Evolutionary conservation across 2,797 vertebrate genomes (phyloP).

Genomic region (Cygnus olor): DNA sequence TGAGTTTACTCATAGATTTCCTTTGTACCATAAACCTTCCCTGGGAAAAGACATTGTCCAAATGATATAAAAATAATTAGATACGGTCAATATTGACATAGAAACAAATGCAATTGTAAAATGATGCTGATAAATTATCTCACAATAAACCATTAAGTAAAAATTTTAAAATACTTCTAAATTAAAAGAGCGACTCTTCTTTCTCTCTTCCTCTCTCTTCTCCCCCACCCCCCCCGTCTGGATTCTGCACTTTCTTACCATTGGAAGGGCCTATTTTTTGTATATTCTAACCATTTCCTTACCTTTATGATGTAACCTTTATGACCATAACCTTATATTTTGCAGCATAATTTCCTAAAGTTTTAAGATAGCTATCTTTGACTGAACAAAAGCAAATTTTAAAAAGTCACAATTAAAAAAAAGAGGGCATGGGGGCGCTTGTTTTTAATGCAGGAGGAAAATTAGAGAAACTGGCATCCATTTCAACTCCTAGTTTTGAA

Average conservation of each 20-base stretch:
- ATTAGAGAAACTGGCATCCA: neutral
- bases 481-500: neutral
- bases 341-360: neutral
- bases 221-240: neutral
- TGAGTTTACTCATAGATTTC: neutral
- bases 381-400: neutral
- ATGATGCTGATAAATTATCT: neutral
- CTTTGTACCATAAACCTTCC: neutral
- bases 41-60: neutral
- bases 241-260: neutral
- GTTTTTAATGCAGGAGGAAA: neutral
- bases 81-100: neutral
- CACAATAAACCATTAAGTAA: neutral
- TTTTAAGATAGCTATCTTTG: neutral
- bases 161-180: neutral
- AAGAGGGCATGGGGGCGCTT: rapidly evolving
- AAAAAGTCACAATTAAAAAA: neutral
- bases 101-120: neutral
- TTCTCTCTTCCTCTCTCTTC: too few relatives aligned
- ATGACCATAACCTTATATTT: neutral
- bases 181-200: neutral
- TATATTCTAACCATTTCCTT: neutral
- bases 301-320: neutral
- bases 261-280: neutral
- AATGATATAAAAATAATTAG: neutral